phyloP scores from a whole-genome alignment of 2,888 invertebrate genomes.

The Cyclophora albipunctata region DNA sequence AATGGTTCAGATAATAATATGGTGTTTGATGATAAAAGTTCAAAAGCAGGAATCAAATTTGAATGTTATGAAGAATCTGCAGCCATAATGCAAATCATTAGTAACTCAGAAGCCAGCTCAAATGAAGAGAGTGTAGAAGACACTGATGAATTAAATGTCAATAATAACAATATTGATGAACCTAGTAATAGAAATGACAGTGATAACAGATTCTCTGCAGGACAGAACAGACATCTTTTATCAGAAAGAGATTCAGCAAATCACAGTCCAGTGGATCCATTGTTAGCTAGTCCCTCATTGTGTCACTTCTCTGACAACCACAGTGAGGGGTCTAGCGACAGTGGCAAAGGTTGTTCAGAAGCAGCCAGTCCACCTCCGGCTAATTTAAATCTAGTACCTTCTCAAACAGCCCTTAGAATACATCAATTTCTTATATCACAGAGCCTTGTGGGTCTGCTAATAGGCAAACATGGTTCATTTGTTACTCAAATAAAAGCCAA shows the following conservation, averaged over 20 bases:
- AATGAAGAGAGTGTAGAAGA: conserved; percentile 36
- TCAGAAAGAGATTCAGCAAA: conserved; percentile 83
- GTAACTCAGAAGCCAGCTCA: conserved; percentile 26
- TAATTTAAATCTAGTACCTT: conserved; percentile 68
- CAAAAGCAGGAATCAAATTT: conserved; percentile 17
- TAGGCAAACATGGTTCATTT: conserved; percentile 88
- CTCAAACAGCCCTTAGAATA: conserved; percentile 63
- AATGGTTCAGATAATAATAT: conserved; percentile 27
- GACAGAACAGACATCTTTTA: conserved; percentile 49
- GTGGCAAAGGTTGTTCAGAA: conserved; percentile 87
- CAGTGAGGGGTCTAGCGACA: conserved; percentile 87
- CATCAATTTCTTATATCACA: conserved; percentile 86
- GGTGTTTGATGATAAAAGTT: conserved; percentile 23
- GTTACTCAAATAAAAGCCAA: conserved; percentile 87
- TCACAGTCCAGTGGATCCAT: conserved; percentile 84
- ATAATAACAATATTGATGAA: conserved; percentile 48
- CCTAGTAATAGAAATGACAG: conserved; percentile 50
- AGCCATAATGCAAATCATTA: conserved; percentile 24
- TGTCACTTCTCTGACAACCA: conserved; percentile 82
- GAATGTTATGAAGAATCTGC: conserved; percentile 26
- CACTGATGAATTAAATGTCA: conserved; percentile 45
- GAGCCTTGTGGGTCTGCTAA: conserved; percentile 87
- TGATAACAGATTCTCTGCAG: conserved; percentile 50
- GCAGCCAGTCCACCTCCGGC: conserved; percentile 82
- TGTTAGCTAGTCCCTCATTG: conserved; percentile 80